Evolutionary conservation across 2,888 invertebrate species (phyloP).

Genomic region (Dasysyrphus albostriatus): DNA sequence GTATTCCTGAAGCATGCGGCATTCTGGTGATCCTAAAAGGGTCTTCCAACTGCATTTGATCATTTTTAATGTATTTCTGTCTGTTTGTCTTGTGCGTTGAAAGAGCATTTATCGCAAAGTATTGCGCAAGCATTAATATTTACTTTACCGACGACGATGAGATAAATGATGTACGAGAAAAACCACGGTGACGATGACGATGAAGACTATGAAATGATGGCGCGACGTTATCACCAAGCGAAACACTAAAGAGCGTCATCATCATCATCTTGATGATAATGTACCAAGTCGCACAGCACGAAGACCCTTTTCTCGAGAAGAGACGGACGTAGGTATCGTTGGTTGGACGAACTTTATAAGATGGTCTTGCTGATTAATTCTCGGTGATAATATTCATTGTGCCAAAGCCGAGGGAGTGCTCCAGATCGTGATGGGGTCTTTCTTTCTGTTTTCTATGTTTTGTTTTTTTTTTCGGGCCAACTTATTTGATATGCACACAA

Average conservation of each 20-base stretch:
- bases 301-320: conserved; percentile 23
- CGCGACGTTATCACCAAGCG: conserved; percentile 62
- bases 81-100: conserved; percentile 64
- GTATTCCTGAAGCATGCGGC: conserved; percentile 73
- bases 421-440: conserved; percentile 45
- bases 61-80: conserved; percentile 46
- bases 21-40: conserved; percentile 66
- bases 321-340: background rate
- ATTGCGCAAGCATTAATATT: conserved; percentile 51
- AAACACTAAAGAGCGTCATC: conserved; percentile 73
- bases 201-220: conserved; percentile 16
- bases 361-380: conserved; percentile 52
- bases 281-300: conserved; percentile 30
- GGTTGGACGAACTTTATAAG: background rate
- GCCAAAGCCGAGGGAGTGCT: conserved; percentile 64
- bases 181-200: background rate
- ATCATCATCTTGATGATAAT: conserved; percentile 61
- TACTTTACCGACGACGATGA: conserved; percentile 29
- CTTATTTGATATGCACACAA: conserved; percentile 63
- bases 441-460: conserved; percentile 10
- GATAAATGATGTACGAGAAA: conserved; percentile 4
- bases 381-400: conserved; percentile 64
- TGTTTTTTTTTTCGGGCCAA: background rate
- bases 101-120: conserved; percentile 60
- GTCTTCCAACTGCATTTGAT: conserved; percentile 49